phyloP scores from a whole-genome alignment of 2,797 vertebrate genomes.

The Tinamus major region DNA sequence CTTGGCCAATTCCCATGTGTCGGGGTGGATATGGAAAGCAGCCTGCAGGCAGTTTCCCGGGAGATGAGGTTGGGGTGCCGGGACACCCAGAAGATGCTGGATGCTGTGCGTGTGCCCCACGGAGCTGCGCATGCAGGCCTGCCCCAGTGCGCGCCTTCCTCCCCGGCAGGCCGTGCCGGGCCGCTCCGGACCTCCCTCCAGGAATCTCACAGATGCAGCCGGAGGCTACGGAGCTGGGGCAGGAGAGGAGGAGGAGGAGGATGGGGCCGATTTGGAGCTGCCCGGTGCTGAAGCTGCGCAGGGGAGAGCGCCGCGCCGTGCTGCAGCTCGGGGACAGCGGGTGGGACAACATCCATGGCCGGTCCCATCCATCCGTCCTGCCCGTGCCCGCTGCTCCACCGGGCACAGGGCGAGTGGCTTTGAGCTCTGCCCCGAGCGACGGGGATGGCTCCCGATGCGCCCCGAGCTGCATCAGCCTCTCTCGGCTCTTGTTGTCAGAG shows the following conservation, averaged over 20 bases:
- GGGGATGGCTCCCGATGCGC: accelerated
- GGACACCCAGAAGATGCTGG: too few relatives aligned
- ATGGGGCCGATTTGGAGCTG: not conserved
- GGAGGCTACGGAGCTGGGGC: not conserved
- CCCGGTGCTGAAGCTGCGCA: not conserved
- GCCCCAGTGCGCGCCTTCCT: not conserved
- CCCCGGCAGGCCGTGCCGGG: too few relatives aligned
- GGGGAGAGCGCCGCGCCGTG: not conserved
- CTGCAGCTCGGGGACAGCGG: too few relatives aligned
- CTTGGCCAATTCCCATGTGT: too few relatives aligned
- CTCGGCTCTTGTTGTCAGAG: not conserved
- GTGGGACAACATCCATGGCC: too few relatives aligned
- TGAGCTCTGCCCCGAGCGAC: too few relatives aligned
- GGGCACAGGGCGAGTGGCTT: too few relatives aligned
- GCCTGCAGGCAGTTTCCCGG: not conserved
- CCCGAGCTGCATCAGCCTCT: not conserved
- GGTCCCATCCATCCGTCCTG: too few relatives aligned
- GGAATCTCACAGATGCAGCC: not conserved
- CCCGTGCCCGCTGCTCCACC: too few relatives aligned
- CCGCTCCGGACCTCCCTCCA: not conserved
- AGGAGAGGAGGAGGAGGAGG: not conserved
- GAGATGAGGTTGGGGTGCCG: not conserved
- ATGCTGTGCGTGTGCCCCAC: too few relatives aligned
- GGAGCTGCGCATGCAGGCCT: not conserved
- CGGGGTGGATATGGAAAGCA: not conserved